Percentiles rank a stretch among this genome's conserved stretches.
These are phyloP conservation scores for Montipora capricornis DNA, from an alignment of 64 coral and sea anemone genomes.

Conservation along the genomic window DNA sequence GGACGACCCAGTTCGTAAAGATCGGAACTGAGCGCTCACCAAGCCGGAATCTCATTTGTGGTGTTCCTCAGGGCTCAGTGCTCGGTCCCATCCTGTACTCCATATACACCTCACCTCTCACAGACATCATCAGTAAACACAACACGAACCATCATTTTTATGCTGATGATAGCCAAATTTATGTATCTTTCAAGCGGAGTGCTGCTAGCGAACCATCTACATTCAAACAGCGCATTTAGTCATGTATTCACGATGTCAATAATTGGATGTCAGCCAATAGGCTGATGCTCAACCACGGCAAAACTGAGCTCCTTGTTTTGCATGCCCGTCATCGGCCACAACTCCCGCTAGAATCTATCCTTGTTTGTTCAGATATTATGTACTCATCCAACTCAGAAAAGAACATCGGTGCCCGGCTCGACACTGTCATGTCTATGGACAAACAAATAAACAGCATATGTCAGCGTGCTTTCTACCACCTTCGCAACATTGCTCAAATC, in stretches of 20 bases:
- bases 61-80: too few species aligned
- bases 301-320: conserved; percentile 37
- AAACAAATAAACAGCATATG: background rate
- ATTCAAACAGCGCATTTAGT: background rate
- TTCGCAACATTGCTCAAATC: background rate
- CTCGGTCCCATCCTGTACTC: too few species aligned
- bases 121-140: too few species aligned
- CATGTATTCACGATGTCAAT: background rate
- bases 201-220: too few species aligned
- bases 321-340: conserved; percentile 9
- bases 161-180: too few species aligned
- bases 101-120: too few species aligned
- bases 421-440: background rate
- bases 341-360: background rate
- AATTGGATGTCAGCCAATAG: conserved; percentile 3
- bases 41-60: too few species aligned
- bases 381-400: conserved; percentile 1
- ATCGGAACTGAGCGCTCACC: too few species aligned
- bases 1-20: too few species aligned
- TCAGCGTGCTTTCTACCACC: background rate
- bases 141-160: too few species aligned
- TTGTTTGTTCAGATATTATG: conserved; percentile 15
- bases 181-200: too few species aligned
- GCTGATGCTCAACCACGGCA: conserved; percentile 10
- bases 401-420: background rate